Percentiles rank a stretch among this genome's conserved stretches.
Evolutionary conservation across 2,113 vertebrate species (phyloP).

Genomic region (Phalacrocorax pelagicus): DNA sequence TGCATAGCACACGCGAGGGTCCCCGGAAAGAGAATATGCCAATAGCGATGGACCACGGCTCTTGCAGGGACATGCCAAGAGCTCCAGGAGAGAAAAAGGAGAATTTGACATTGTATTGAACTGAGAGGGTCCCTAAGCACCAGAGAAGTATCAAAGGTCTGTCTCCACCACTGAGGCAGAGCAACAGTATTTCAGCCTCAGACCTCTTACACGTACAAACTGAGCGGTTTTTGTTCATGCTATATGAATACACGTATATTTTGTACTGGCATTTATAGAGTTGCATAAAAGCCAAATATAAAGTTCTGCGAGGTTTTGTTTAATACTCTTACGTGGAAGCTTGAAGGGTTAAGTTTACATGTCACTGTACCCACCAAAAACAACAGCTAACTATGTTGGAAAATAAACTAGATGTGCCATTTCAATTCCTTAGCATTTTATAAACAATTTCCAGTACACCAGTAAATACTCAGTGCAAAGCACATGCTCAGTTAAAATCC

Average conservation of each 20-base stretch:
- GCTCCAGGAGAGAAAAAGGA: neutral
- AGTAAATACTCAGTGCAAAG: slow-evolving; percentile 20
- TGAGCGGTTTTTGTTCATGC: neutral
- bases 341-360: neutral
- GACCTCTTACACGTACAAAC: neutral
- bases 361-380: neutral
- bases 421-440: neutral
- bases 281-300: neutral
- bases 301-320: neutral
- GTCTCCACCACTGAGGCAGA: neutral
- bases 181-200: neutral
- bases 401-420: neutral
- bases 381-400: neutral
- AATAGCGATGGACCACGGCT: neutral
- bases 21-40: neutral
- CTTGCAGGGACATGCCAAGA: neutral
- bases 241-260: neutral
- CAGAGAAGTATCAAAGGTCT: neutral
- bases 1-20: neutral
- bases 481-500: slow-evolving; percentile 20
- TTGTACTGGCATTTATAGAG: neutral
- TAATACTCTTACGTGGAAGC: neutral
- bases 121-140: neutral
- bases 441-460: neutral
- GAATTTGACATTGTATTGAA: neutral